Evolutionary conservation across 2,888 invertebrate species (phyloP).

Genomic region (Callyntrura sp.): DNA sequence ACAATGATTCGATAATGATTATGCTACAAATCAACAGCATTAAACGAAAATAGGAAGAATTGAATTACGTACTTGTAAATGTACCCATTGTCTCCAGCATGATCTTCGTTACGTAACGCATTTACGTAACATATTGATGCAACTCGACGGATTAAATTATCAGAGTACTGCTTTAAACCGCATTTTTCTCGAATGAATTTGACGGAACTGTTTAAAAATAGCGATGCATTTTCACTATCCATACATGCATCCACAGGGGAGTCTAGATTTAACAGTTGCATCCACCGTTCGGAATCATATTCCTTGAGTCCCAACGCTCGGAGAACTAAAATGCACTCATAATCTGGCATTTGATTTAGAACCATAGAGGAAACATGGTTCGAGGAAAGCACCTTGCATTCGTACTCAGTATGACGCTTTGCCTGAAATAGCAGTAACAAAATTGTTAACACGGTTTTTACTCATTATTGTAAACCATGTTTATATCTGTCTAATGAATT

Average conservation of each 20-base stretch:
- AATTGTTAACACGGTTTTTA: background rate
- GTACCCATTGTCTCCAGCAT: conserved; percentile 59
- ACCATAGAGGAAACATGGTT: conserved; percentile 55
- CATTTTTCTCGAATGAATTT: conserved; percentile 59
- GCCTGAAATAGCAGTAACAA: conserved; percentile 17
- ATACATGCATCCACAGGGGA: conserved; percentile 19
- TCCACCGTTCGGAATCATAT: conserved; percentile 57
- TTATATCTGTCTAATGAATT: too few relatives aligned
- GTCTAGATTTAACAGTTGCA: conserved; percentile 55
- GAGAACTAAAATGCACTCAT: conserved; percentile 59
- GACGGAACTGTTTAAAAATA: conserved; percentile 29
- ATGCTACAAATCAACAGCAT: too few relatives aligned
- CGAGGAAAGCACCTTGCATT: conserved; percentile 50
- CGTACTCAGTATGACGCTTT: conserved; percentile 57
- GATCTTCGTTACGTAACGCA: conserved; percentile 52
- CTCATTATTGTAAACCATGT: too few relatives aligned
- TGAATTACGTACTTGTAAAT: conserved; percentile 49
- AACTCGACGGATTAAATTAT: conserved; percentile 51
- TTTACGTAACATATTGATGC: conserved; percentile 53
- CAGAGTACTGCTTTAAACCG: conserved; percentile 54
- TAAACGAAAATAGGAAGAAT: too few relatives aligned
- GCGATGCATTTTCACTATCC: conserved; percentile 4
- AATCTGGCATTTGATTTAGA: conserved; percentile 64
- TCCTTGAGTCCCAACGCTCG: conserved; percentile 44
- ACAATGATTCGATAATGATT: too few relatives aligned